Base-by-base conservation (phyloP, 53 echinoderm and acorn worm species). In the Holothuria scabra region DNA sequence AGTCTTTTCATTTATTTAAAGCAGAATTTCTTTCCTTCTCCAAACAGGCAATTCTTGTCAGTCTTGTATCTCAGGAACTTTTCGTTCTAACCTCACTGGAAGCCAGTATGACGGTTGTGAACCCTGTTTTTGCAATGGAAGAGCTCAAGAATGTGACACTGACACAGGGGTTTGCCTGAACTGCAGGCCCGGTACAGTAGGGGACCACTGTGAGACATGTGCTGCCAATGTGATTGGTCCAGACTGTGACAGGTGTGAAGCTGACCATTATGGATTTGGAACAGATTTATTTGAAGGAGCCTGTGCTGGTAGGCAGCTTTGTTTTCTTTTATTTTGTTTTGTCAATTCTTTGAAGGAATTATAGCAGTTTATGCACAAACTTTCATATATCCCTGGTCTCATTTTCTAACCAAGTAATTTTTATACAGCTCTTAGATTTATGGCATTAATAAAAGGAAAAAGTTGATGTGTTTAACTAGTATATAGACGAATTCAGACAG, bases 191-290 rank as follows among this genome's bases (percentile, higher is more conserved):
- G 99, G 99, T 28, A 94, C 99, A 0, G 59, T 67, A 1, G 99
- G 99, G 25, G 90, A 85, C 44, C 67, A 88, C 18, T 99, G 94
- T 23, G 91, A 91, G 56, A 52, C 28, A 59, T 99, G 99, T 75
- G 89, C 92, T 2, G 84, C 56, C 20, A 91, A 91, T 69, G 99
- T 99, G 19, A 67, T 66, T 72, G 89, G 37, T 16, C 92, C 94
- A 10, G 56, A 33, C 55, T 99, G 99, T 56, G 91, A 85, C 12
- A 55, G 59, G 12, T 99, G 99, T 67, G 20, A 89, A 11, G 26
- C 86, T 0, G 88, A 93, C 57, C 84, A 94, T 76, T 99, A 95
- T 68, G 99, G 97, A 19, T 95, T 91, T 83, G 94, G 97, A 3
- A 95, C 99, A 0, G 88, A 94, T 11, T 76, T 99, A 22, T 99